phyloP scores from a whole-genome alignment of 2,888 invertebrate species.

The Ichneumoninae sp. region DNA sequence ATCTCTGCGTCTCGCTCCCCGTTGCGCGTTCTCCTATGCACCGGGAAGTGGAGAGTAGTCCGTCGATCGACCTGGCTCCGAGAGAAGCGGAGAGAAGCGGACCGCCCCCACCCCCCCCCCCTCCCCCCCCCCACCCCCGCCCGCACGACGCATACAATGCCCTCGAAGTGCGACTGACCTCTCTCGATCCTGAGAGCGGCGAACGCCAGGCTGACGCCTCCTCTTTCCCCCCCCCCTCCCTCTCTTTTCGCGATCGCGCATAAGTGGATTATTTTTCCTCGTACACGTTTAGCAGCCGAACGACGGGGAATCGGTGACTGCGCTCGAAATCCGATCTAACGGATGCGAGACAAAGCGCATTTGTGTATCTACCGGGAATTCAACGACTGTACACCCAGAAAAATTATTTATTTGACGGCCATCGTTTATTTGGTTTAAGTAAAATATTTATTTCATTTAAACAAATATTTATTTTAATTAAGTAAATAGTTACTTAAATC shows the following conservation, averaged over 20 bases:
- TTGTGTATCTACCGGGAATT: conserved; percentile 12
- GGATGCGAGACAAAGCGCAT: conserved; percentile 28
- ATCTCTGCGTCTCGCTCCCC: conserved; percentile 12
- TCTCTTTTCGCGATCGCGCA: neutral
- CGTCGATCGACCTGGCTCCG: conserved; percentile 68
- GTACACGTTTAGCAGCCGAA: conserved; percentile 13
- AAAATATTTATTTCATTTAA: no score
- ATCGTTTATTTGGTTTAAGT: no score
- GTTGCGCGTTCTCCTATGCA: conserved; percentile 70
- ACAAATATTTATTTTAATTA: no score
- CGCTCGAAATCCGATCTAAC: conserved; percentile 44
- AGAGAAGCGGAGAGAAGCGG: conserved; percentile 20
- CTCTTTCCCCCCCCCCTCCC: neutral
- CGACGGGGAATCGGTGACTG: conserved; percentile 29
- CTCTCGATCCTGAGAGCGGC: conserved; percentile 16
- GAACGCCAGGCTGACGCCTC: conserved; percentile 32
- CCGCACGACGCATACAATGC: conserved; percentile 25
- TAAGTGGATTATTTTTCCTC: conserved; percentile 16
- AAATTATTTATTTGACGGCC: no score
- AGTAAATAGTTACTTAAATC: no score
- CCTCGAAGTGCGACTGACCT: conserved; percentile 43
- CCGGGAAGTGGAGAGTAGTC: conserved; percentile 71
- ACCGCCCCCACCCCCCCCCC: conserved; percentile 11
- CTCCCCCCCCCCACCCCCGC: no score
- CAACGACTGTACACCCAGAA: no score